Conservation (phyloP, 2,113 vertebrate species). For the Heptranchias perlo region DNA sequence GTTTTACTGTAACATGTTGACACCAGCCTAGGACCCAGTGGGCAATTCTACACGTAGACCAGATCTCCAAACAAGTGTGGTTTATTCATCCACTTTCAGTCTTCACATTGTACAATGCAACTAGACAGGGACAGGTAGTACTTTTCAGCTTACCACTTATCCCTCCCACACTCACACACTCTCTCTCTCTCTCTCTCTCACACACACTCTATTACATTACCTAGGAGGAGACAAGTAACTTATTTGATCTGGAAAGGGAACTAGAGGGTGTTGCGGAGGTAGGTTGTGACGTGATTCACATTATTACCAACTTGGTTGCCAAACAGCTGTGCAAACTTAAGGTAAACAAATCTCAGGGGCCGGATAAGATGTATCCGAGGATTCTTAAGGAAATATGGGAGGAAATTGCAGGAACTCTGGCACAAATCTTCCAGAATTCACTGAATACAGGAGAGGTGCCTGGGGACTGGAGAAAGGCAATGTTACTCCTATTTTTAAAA, state of each 20-base stretch:
- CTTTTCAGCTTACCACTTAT: too few relatives aligned
- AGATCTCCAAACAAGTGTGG: too few relatives aligned
- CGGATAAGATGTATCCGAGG: background rate
- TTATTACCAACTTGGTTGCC: background rate
- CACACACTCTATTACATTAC: too few relatives aligned
- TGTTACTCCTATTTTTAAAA: background rate
- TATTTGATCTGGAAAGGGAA: background rate
- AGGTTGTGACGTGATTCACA: background rate
- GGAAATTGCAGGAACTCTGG: slow-evolving; percentile 14
- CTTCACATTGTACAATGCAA: too few relatives aligned
- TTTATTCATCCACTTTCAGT: too few relatives aligned
- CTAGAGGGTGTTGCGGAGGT: background rate
- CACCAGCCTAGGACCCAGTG: too few relatives aligned
- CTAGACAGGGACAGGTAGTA: too few relatives aligned
- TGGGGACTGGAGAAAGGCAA: background rate
- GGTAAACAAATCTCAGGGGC: background rate
- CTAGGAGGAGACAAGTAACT: background rate
- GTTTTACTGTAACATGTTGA: too few relatives aligned
- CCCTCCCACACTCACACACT: too few relatives aligned
- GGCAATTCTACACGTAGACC: too few relatives aligned
- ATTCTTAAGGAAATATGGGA: background rate
- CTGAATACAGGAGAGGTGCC: background rate
- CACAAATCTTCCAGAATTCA: background rate
- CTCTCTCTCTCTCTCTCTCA: too few relatives aligned
- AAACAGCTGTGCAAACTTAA: background rate